Conservation (phyloP, 2,113 vertebrate species). For the Epinephelus moara region DNA sequence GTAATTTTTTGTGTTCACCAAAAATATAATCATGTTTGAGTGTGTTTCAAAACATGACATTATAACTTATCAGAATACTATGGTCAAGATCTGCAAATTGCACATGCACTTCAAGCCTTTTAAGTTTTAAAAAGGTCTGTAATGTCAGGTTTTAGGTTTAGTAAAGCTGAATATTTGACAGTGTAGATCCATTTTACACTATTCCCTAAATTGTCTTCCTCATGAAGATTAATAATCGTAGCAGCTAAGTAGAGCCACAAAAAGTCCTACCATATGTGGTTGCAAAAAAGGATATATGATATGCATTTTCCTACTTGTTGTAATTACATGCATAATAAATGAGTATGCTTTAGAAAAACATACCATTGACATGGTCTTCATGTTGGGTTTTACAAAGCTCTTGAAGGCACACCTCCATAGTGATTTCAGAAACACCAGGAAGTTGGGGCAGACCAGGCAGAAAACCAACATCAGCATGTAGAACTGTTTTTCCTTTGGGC, state of each 20-base stretch:
- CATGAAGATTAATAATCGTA: neutral
- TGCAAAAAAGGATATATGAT: neutral
- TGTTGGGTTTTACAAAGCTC: constrained; percentile 78
- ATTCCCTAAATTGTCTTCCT: neutral
- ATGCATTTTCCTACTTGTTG: neutral
- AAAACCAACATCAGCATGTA: constrained; percentile 84
- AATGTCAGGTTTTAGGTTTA: neutral
- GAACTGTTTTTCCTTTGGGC: constrained; percentile 74
- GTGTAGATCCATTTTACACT: neutral
- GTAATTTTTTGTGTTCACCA: neutral
- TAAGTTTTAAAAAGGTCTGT: neutral
- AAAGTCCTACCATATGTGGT: neutral
- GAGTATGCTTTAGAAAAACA: constrained; percentile 40
- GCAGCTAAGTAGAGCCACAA: neutral
- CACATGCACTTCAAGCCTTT: neutral
- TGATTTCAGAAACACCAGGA: constrained; percentile 85
- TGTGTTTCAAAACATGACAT: neutral
- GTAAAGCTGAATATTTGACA: neutral
- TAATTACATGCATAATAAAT: neutral
- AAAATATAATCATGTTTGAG: neutral
- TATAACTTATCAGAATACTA: neutral
- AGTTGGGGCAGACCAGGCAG: constrained; percentile 81
- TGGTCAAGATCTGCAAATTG: neutral
- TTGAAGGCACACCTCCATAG: constrained; percentile 86
- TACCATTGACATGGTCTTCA: constrained; percentile 79